Percentiles rank a stretch among this genome's conserved stretches.
Conservation (phyloP, 2,113 vertebrate species). For the Aleadryas rufinucha region DNA sequence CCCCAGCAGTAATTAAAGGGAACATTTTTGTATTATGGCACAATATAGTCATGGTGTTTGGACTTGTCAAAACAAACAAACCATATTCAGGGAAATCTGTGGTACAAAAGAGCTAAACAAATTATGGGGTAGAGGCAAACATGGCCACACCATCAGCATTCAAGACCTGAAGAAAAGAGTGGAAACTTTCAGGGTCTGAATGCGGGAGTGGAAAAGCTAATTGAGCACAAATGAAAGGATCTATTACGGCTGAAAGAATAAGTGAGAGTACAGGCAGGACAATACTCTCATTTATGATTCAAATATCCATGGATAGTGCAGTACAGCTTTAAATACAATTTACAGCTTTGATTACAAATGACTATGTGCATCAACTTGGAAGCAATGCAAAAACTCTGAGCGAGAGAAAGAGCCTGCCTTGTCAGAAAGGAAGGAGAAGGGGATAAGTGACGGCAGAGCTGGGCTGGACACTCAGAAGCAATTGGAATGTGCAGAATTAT, state of each 20-base stretch:
- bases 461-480: not conserved
- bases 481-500: not conserved
- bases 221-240: conserved; percentile 41
- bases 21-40: conserved; percentile 39
- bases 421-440: not conserved
- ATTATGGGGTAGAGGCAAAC: conserved; percentile 45
- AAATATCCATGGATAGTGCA: not conserved
- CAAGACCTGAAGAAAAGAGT: conserved; percentile 44
- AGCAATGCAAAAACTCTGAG: not conserved
- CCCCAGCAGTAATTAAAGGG: conserved; percentile 44
- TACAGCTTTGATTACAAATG: conserved; percentile 24
- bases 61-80: conserved; percentile 72
- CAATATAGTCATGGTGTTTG: not conserved
- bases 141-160: conserved; percentile 21
- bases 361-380: conserved; percentile 26
- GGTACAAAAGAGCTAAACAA: conserved; percentile 57
- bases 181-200: conserved; percentile 46
- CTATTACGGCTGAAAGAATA: not conserved
- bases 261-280: not conserved
- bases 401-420: not conserved
- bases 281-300: conserved; percentile 13
- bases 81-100: conserved; percentile 35
- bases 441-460: not conserved
- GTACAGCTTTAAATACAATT: conserved; percentile 18
- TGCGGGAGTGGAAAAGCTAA: conserved; percentile 37